phyloP scores from a whole-genome alignment of 1,140 invertebrate species.

The Lasaia peninsularis region DNA sequence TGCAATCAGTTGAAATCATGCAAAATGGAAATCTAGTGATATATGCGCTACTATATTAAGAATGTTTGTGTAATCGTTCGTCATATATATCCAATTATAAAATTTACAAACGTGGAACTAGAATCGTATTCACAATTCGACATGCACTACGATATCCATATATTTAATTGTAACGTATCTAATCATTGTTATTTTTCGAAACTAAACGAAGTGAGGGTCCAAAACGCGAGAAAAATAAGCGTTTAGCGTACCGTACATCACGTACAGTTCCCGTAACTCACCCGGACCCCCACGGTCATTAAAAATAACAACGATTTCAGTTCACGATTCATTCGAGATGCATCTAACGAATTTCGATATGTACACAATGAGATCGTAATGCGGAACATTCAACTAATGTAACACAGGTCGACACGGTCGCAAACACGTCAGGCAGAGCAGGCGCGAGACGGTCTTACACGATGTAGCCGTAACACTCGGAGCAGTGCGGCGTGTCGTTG shows the following conservation, averaged over 20 bases:
- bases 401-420: constrained; percentile 70
- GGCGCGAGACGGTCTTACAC: constrained; percentile 80
- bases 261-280: too few species aligned
- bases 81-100: background rate
- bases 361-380: constrained; percentile 25
- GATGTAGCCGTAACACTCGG: constrained; percentile 85
- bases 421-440: constrained; percentile 71
- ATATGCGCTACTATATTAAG: constrained; percentile 15
- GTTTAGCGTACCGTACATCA: too few species aligned
- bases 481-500: constrained; percentile 81
- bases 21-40: constrained; percentile 30
- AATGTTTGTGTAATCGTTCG: background rate
- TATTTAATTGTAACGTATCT: background rate
- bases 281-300: too few species aligned
- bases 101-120: background rate
- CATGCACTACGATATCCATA: constrained; percentile 8
- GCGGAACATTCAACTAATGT: constrained; percentile 20
- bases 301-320: background rate
- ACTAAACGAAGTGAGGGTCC: too few species aligned
- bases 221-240: too few species aligned
- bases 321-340: background rate
- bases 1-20: constrained; percentile 42
- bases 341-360: constrained; percentile 23
- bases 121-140: background rate
- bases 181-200: constrained; percentile 1